phyloP scores from a whole-genome alignment of 2,797 vertebrate species.

The Netta rufina region DNA sequence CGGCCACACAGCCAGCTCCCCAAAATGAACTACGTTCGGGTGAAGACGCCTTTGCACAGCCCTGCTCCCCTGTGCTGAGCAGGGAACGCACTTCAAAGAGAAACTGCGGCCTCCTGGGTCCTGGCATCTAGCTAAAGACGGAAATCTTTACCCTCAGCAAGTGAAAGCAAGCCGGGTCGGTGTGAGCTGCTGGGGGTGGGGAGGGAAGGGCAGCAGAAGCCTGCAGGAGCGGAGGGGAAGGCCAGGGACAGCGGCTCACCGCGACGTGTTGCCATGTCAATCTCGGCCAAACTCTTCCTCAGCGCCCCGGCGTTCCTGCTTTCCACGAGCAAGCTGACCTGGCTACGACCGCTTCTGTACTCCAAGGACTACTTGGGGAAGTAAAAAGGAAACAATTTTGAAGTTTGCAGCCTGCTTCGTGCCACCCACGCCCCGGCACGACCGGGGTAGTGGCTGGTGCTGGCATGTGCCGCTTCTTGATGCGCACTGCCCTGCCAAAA shows the following conservation, averaged over 20 bases:
- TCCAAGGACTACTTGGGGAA: neutral
- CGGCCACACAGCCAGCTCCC: neutral
- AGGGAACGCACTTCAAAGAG: neutral
- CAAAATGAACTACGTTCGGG: neutral
- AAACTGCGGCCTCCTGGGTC: neutral
- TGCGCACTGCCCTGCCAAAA: neutral
- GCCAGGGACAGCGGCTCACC: neutral
- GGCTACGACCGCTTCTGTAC: neutral
- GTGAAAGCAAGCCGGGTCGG: neutral
- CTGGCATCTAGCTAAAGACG: neutral
- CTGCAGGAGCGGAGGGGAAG: neutral
- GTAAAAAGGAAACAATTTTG: neutral
- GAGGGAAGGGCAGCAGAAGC: too few species aligned
- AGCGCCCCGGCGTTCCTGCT: neutral
- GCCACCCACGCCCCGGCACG: neutral
- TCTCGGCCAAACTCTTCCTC: neutral
- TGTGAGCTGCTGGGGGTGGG: neutral
- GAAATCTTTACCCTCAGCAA: neutral
- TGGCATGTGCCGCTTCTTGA: neutral
- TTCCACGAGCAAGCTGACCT: neutral
- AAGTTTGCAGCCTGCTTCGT: too few species aligned
- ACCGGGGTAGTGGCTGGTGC: neutral
- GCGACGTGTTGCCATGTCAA: neutral
- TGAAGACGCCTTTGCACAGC: neutral
- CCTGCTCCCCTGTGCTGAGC: neutral